Evolutionary conservation across 2,797 vertebrate genomes (phyloP).

Genomic region (Rhinichthys osculus): DNA sequence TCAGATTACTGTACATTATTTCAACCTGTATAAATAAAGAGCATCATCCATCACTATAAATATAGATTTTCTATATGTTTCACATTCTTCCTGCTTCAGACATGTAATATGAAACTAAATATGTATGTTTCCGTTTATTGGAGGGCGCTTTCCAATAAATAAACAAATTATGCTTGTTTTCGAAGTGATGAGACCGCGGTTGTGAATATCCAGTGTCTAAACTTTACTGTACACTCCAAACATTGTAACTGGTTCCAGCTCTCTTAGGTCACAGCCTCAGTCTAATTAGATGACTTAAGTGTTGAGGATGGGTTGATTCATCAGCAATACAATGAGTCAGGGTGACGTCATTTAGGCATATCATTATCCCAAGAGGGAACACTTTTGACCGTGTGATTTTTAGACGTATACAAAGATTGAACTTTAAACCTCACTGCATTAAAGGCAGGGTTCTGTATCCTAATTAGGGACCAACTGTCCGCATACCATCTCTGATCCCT

Average conservation of each 20-base stretch:
- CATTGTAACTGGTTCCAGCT: conserved; percentile 12
- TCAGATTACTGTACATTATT: not conserved
- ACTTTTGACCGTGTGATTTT: conserved; percentile 1
- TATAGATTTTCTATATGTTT: conserved; percentile 31
- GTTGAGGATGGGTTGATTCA: conserved; percentile 21
- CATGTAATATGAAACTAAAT: conserved; percentile 37
- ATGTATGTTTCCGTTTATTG: not conserved
- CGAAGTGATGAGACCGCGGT: not conserved
- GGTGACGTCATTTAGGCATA: conserved; percentile 17
- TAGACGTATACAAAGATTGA: not conserved
- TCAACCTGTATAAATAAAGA: conserved; percentile 6
- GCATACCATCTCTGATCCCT: conserved; percentile 54
- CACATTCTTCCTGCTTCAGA: not conserved
- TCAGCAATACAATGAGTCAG: not conserved
- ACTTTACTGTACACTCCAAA: conserved; percentile 1
- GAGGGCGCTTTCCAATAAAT: conserved; percentile 27
- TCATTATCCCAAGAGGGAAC: not conserved
- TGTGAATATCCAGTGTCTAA: conserved; percentile 24
- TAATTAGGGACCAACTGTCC: conserved; percentile 5
- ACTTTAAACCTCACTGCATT: not conserved
- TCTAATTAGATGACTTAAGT: conserved; percentile 27
- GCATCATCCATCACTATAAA: conserved; percentile 10
- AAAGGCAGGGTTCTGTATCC: not conserved
- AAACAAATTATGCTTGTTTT: conserved; percentile 29
- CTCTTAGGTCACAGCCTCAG: conserved; percentile 41